These are phyloP conservation scores for Microdon myrmicae DNA, from an alignment of 2,888 invertebrate genomes.

Conservation along the genomic window DNA sequence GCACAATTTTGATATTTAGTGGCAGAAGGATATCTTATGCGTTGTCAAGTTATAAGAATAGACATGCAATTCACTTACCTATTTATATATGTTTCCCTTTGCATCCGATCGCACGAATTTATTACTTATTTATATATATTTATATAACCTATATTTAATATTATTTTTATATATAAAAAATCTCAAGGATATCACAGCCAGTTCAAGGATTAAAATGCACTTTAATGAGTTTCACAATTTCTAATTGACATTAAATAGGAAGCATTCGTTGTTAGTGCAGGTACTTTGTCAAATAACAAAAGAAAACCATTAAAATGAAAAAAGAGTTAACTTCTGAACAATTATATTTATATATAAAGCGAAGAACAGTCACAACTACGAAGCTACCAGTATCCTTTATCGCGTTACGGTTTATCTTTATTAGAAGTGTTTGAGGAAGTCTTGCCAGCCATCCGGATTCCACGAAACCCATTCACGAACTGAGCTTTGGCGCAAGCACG, in stretches of 20 bases:
- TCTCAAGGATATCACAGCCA: conserved; percentile 16
- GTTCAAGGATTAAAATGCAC: background rate
- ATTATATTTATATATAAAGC: background rate
- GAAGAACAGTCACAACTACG: background rate
- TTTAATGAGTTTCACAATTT: conserved; percentile 16
- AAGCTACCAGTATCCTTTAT: too few species aligned
- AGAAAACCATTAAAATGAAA: conserved; percentile 1
- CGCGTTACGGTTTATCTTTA: conserved; percentile 16
- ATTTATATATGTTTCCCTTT: too few species aligned
- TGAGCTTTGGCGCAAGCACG: conserved; percentile 62
- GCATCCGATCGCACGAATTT: too few species aligned
- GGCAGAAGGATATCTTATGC: too few species aligned
- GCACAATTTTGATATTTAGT: too few species aligned
- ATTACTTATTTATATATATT: too few species aligned
- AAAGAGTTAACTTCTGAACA: background rate
- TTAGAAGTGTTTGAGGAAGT: conserved; percentile 20
- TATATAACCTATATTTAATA: too few species aligned
- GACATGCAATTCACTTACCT: too few species aligned
- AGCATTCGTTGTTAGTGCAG: background rate
- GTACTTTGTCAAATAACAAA: conserved; percentile 2
- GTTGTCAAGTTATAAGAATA: too few species aligned
- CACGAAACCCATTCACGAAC: conserved; percentile 66
- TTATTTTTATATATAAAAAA: too few species aligned
- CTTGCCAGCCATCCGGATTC: conserved; percentile 61
- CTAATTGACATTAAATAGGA: conserved; percentile 25